phyloP scores from a whole-genome alignment of 2,113 vertebrate genomes.

The Micronycteris hirsuta region DNA sequence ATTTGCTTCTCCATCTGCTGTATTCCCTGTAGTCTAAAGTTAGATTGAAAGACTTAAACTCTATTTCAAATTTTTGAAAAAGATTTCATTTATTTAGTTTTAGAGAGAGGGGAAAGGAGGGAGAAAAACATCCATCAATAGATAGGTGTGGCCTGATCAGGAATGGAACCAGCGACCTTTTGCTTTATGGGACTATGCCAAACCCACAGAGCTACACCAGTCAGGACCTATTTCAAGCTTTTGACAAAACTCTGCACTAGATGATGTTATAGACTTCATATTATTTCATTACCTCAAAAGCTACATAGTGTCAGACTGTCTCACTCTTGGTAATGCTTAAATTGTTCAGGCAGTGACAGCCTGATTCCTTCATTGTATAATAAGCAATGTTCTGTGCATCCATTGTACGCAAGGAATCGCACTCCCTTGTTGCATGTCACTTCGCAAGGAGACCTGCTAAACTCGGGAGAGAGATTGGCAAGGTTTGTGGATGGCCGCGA shows the following conservation, averaged over 20 bases:
- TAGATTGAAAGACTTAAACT: not conserved
- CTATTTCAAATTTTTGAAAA: not conserved
- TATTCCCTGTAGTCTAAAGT: not conserved
- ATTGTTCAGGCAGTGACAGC: not conserved
- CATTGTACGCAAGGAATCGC: not conserved
- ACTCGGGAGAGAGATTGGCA: no score
- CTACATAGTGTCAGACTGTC: not conserved
- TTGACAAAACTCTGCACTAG: not conserved
- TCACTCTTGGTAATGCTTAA: not conserved
- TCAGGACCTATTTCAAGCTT: not conserved
- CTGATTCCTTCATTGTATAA: not conserved
- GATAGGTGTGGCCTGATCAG: no score
- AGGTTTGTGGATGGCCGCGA: accelerated
- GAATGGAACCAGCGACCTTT: no score
- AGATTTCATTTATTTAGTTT: no score
- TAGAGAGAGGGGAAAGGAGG: no score
- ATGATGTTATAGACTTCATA: not conserved
- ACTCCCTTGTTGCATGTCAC: not conserved
- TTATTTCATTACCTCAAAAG: not conserved
- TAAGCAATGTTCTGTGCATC: not conserved
- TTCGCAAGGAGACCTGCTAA: not conserved
- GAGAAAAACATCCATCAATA: no score
- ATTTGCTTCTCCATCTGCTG: not conserved
- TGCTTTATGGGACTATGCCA: no score
- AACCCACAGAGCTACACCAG: no score